A percentile compares a stretch with the other conserved stretches of the same genome.
phyloP scores from a whole-genome alignment of 2,888 invertebrate species.

The Ochropacha duplaris region DNA sequence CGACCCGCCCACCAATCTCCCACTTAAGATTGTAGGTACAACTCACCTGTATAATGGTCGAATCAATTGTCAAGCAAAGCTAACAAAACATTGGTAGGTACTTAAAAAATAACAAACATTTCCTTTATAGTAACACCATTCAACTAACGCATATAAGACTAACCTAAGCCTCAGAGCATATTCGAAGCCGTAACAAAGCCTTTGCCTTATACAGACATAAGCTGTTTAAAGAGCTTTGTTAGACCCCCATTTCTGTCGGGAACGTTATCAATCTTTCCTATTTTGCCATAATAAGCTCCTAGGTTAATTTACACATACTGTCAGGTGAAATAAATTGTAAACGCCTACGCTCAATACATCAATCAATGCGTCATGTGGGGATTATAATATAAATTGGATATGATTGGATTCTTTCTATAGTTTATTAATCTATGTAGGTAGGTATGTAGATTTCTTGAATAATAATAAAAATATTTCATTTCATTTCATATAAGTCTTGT shows the following conservation, averaged over 20 bases:
- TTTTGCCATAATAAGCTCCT: constrained; percentile 55
- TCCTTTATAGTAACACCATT: not conserved
- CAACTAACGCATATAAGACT: not conserved
- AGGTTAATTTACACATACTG: constrained; percentile 47
- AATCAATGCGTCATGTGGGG: not conserved
- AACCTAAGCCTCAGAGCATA: constrained; percentile 2
- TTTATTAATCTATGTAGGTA: too few relatives aligned
- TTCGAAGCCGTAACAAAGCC: constrained; percentile 4
- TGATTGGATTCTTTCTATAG: too few relatives aligned
- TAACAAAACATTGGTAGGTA: not conserved
- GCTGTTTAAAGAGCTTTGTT: constrained; percentile 13
- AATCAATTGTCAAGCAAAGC: not conserved
- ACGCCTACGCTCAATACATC: constrained; percentile 22
- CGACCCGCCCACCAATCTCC: too few relatives aligned
- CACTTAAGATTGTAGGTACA: too few relatives aligned
- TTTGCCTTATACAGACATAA: constrained; percentile 7
- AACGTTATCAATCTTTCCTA: constrained; percentile 49
- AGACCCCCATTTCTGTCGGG: constrained; percentile 4
- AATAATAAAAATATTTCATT: too few relatives aligned
- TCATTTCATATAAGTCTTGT: too few relatives aligned
- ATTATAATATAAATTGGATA: too few relatives aligned
- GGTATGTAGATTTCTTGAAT: too few relatives aligned
- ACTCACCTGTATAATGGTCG: too few relatives aligned
- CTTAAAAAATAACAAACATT: not conserved
- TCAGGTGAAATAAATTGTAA: constrained; percentile 19